phyloP scores from a whole-genome alignment of 1,140 invertebrate species.

The Steinernema khuongi region DNA sequence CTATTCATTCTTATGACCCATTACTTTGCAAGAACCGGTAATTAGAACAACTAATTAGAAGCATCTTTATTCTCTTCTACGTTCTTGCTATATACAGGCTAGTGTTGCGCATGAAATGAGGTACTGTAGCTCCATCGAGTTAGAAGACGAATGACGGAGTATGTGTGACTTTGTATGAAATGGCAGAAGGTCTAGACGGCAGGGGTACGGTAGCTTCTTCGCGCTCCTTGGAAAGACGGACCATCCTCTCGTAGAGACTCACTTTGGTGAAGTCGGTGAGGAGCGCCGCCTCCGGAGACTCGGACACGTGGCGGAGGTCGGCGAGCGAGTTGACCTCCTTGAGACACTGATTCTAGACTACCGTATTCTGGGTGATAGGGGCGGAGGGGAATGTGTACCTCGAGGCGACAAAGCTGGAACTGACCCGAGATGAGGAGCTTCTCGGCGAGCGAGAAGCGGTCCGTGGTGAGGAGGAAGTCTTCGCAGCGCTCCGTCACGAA shows the following conservation, averaged over 20 bases:
- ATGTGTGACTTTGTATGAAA: neutral
- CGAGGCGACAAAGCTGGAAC: neutral
- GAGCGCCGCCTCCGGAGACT: neutral
- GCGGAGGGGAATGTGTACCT: neutral
- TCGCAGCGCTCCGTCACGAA: neutral
- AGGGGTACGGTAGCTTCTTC: neutral
- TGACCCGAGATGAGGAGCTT: neutral
- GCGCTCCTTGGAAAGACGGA: neutral
- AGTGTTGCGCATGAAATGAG: too few relatives aligned
- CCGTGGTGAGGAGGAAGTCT: neutral
- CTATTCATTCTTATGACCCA: too few relatives aligned
- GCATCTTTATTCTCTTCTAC: too few relatives aligned
- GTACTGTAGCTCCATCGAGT: neutral
- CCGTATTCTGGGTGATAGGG: neutral
- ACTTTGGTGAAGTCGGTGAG: neutral
- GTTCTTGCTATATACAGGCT: too few relatives aligned
- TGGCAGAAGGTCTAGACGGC: neutral
- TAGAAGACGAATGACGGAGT: neutral
- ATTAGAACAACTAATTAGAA: too few relatives aligned
- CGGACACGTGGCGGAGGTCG: neutral
- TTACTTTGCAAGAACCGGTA: too few relatives aligned
- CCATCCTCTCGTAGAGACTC: neutral
- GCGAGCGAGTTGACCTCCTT: conserved; percentile 6
- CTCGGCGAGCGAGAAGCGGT: neutral
- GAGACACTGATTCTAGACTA: conserved; percentile 10